Evolutionary conservation across 2,888 invertebrate species (phyloP).

Genomic region (Leucophenga montana): DNA sequence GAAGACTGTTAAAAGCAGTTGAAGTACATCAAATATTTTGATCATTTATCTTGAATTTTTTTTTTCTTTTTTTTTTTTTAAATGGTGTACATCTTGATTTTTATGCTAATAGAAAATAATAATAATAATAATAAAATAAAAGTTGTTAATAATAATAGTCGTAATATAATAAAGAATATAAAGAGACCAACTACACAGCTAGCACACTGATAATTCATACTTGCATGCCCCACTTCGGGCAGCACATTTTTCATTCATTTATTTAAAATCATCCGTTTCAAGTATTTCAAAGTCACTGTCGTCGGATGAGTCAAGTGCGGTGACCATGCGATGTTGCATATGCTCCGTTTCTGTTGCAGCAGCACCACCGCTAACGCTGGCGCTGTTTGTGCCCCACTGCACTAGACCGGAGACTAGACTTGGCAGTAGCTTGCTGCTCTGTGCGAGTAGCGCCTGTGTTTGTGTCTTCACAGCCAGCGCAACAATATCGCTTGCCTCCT

Average conservation of each 20-base stretch:
- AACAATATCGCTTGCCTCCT: constrained; percentile 42
- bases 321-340: constrained; percentile 51
- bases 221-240: too few species aligned
- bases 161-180: background rate
- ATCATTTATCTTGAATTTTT: too few species aligned
- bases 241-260: constrained; percentile 31
- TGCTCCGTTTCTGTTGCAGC: constrained; percentile 26
- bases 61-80: too few species aligned
- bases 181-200: constrained; percentile 17
- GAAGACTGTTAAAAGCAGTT: too few species aligned
- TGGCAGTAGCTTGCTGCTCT: constrained; percentile 57
- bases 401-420: constrained; percentile 63
- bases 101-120: constrained; percentile 4
- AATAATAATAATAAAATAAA: background rate
- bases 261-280: constrained; percentile 70
- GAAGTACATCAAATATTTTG: too few species aligned
- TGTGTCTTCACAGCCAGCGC: constrained; percentile 51
- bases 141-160: too few species aligned
- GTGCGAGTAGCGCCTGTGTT: constrained; percentile 54
- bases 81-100: background rate
- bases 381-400: constrained; percentile 55
- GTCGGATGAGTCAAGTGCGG: constrained; percentile 67
- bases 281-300: constrained; percentile 73
- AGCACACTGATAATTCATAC: background rate
- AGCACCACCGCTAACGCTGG: constrained; percentile 6